Percentiles rank a stretch among this genome's conserved stretches.
Conservation (phyloP, 2,113 vertebrate species). For the Lamprotornis superbus region DNA sequence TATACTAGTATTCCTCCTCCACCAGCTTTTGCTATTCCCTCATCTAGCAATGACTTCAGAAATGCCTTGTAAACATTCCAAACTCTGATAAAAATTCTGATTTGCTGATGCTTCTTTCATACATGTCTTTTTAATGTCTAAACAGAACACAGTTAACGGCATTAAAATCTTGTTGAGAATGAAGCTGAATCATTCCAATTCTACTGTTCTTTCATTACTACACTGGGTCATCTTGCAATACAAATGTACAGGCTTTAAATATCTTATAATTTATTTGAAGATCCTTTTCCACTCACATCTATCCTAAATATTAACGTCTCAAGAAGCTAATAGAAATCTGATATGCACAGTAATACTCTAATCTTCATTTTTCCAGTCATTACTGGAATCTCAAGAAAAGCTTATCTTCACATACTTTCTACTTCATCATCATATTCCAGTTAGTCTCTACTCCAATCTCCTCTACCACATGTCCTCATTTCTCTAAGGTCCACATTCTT, state of each 20-base stretch:
- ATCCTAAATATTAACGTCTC: conserved; percentile 44
- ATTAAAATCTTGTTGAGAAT: not conserved
- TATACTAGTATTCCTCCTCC: not conserved
- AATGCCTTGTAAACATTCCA: not conserved
- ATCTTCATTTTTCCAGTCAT: conserved; percentile 38
- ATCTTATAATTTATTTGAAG: conserved; percentile 52
- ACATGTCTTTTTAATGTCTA: not conserved
- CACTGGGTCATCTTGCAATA: not conserved
- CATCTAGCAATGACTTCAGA: not conserved
- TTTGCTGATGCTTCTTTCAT: not conserved
- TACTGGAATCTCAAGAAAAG: conserved; percentile 32
- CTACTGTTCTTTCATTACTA: not conserved
- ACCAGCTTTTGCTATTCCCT: not conserved
- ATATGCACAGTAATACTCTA: conserved; percentile 30
- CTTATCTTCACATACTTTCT: conserved; percentile 20
- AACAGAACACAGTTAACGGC: not conserved
- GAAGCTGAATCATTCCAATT: not conserved
- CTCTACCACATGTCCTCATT: not conserved
- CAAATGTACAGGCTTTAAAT: conserved; percentile 49
- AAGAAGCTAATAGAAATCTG: conserved; percentile 52
- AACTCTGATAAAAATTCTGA: not conserved
- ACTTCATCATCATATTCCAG: not conserved
- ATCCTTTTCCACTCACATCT: conserved; percentile 28
- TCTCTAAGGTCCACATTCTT: not conserved
- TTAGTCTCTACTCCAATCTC: not conserved